A percentile compares a stretch with the other conserved stretches of the same genome.
These are phyloP conservation scores for Muscicapa adusta DNA, from an alignment of 2,113 vertebrate genomes.

Conservation along the genomic window DNA sequence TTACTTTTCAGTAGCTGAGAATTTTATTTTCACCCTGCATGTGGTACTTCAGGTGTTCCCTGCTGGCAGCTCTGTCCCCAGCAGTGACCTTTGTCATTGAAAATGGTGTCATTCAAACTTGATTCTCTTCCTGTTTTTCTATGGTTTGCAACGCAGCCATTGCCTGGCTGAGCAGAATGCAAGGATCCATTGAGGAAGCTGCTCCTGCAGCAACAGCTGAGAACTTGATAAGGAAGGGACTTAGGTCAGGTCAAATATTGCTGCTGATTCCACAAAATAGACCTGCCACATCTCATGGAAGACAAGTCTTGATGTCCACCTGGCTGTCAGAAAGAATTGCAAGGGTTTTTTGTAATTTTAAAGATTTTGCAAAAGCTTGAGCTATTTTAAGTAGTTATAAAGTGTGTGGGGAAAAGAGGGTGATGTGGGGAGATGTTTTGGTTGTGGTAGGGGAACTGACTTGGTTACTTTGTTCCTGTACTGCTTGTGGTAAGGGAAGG, in stretches of 20 bases:
- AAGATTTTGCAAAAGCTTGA: not conserved
- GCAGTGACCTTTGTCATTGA: not conserved
- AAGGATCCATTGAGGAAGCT: not conserved
- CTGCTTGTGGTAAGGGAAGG: not conserved
- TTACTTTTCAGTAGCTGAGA: not conserved
- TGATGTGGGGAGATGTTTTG: not conserved
- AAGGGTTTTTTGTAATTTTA: not conserved
- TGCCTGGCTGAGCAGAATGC: not conserved
- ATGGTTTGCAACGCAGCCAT: not conserved
- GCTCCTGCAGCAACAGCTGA: not conserved
- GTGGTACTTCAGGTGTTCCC: not conserved
- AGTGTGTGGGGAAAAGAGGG: not conserved
- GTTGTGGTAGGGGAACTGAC: not conserved
- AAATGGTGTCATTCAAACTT: not conserved
- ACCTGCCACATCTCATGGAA: not conserved
- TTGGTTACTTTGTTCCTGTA: not conserved
- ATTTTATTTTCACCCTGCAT: not conserved
- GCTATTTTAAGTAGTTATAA: not conserved
- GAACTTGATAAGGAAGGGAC: not conserved
- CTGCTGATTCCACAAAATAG: not conserved
- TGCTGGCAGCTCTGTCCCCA: not conserved
- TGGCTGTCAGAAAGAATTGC: not conserved
- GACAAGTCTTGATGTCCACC: not conserved
- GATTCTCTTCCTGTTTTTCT: constrained; percentile 14
- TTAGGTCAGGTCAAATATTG: not conserved